Evolutionary conservation across 2,888 invertebrate species (phyloP).

Genomic region (Sepioteuthis lessoniana): DNA sequence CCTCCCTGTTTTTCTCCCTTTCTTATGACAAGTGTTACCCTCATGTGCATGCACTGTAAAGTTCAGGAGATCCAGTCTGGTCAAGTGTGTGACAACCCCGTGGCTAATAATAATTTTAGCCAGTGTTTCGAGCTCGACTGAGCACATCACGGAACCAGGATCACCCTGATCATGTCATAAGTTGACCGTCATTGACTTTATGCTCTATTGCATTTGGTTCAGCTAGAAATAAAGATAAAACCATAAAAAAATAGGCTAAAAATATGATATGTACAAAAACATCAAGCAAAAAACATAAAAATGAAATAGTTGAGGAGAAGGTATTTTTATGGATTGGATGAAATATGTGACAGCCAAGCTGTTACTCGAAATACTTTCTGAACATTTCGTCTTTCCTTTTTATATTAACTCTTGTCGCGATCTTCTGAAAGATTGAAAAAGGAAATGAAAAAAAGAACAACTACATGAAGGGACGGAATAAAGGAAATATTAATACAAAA

Average conservation of each 20-base stretch:
- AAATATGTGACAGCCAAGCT: constrained; percentile 7
- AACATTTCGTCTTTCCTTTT: not conserved
- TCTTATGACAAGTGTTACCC: constrained; percentile 18
- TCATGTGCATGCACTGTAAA: not conserved
- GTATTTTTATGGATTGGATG: not conserved
- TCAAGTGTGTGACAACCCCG: constrained; percentile 33
- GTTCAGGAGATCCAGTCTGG: constrained; percentile 9
- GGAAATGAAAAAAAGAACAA: not conserved
- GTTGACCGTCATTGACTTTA: constrained; percentile 33
- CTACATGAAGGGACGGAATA: not conserved
- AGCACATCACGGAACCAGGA: constrained; percentile 33
- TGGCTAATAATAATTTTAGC: constrained; percentile 33
- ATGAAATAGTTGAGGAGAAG: not conserved
- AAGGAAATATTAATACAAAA: not conserved
- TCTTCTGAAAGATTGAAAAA: not conserved
- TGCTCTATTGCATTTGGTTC: not conserved
- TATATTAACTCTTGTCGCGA: not conserved
- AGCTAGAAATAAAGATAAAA: constrained; percentile 18
- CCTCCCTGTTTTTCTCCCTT: not conserved
- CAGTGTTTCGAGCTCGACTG: not conserved
- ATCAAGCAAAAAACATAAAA: constrained; percentile 10
- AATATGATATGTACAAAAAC: not conserved
- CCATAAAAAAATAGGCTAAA: not conserved
- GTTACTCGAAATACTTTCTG: not conserved
- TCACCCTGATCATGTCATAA: constrained; percentile 33